Base-by-base conservation (phyloP, 1,140 invertebrate species). In the Cyphomyrmex costatus region DNA sequence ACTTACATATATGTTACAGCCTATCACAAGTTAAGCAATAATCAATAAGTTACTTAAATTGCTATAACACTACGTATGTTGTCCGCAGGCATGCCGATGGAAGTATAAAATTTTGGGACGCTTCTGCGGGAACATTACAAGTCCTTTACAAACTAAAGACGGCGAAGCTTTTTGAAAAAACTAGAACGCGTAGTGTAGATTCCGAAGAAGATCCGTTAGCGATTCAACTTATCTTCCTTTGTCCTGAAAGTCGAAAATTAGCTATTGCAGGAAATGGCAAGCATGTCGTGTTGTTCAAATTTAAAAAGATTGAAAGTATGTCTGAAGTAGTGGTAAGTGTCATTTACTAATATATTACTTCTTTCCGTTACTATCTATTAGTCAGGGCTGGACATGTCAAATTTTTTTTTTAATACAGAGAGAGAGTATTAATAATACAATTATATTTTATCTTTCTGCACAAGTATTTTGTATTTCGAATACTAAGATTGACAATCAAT, bases 91-190 rank as follows among this genome's bases (percentile, higher is more conserved):
- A 99, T 95, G 98, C 98, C 78, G 99, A 99, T 95, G 99, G 99
- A 61, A 99, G 98, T 92, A 96, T 99, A 85, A 99, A 99, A 94
- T 99, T 99, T 95, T 99, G 99, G 99, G 99, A 99, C 95, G 98
- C 98, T 10, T 99, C 98, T 88, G 98, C 98, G 74, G 98, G 98
- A 61, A 98, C 97, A 49, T 96, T 99, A 16, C 98, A 99, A 96
- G 97, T 99, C 86, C 96, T 99, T 91, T 99, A 99, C 96, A 99
- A 99, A 96, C 95, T 99, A 91, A 99, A 99, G 96, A 99, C 98
- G 92, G 98, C 98, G 76, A 99, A 99, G 95, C 96, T 99, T 71
- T 99, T 99, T 96, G 98, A 99, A 94, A 97, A 97, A 92, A 92
- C 95, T 88, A 95, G 95, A 94, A 95, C 94, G 94, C 93, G 94